Percentiles rank a stretch among this genome's conserved stretches.
Evolutionary conservation across 2,797 vertebrate genomes (phyloP).

Genomic region (Platyrinchus mystaceus): DNA sequence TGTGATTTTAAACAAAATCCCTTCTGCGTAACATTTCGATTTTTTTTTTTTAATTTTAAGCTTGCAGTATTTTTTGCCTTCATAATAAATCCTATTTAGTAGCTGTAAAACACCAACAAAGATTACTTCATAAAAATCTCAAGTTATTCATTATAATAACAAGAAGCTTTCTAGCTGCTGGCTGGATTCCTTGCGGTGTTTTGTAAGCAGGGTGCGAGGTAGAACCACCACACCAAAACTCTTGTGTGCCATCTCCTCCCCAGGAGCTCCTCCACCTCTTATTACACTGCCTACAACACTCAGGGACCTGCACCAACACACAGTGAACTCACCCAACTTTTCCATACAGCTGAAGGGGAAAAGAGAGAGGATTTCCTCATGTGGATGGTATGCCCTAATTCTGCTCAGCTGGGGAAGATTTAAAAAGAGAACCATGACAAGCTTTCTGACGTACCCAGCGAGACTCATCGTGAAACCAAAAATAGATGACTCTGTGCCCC

Average conservation of each 20-base stretch:
- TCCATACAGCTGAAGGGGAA: not conserved
- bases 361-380: not conserved
- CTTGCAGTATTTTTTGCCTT: not conserved
- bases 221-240: not conserved
- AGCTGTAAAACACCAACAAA: not conserved
- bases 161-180: not conserved
- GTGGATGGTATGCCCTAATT: slow-evolving; percentile 4
- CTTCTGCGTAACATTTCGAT: rapidly evolving
- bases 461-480: slow-evolving; percentile 13
- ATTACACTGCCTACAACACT: not conserved
- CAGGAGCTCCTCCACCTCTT: not conserved
- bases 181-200: not conserved
- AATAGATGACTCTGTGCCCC: not conserved
- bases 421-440: not conserved
- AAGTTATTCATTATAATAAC: not conserved
- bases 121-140: not conserved
- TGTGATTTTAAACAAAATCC: not conserved
- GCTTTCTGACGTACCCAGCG: not conserved
- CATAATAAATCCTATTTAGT: not conserved
- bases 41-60: not conserved
- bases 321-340: not conserved
- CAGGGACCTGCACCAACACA: not conserved
- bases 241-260: not conserved
- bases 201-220: not conserved
- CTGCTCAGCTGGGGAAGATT: not conserved